Evolutionary conservation across 2,113 vertebrate species (phyloP), one percentile per base, ranked within the genome.

Genomic region (Isichthys henryi): DNA sequence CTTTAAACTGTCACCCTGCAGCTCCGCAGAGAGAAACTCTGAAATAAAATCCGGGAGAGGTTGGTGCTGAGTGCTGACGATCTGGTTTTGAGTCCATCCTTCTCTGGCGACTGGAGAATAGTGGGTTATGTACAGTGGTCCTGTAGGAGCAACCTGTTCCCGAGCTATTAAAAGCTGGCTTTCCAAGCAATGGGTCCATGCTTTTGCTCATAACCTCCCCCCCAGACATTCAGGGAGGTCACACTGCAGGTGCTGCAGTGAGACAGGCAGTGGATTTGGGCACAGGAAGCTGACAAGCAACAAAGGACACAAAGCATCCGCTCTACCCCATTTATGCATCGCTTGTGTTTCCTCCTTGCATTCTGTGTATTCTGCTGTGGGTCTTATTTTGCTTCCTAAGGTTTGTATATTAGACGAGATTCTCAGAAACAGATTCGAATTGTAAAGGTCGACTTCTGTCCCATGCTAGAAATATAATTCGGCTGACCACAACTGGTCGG

Each of bases 11-110:
- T 11, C 58, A 4, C 85, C 19, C 13, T 56, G 90, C n/a, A 39
- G 88, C 66, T 62, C 46, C 84, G 31, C 3, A 87, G 39, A 31
- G 1, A 27, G 52, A 89, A 56, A 45, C 90, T 86, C 66, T 83
- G 88, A n/a, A 89, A 86, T 89, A 88, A 86, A 91, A 92, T 90
- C 91, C 56, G n/a, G 48, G 89, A 92, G 86, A 91, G 90, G 88
- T 66, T 53, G 53, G 1, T 11, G 7, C 48, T 90, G 23, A 83
- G 62, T 86, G 62, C 5, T 88, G 85, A 13, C 53, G 88, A 90
- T 91, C 53, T 86, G 70, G 74, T n/a, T 35, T 80, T 92, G 82
- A 92, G 77, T 86, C 13, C 50, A 56, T 83, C 90, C 92, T 89
- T 87, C 88, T 86, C 90, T 90, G 89, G 88, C 88, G 70, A 48